Evolutionary conservation across 64 coral and sea anemone genomes (phyloP).

Genomic region (Orbicella faveolata): DNA sequence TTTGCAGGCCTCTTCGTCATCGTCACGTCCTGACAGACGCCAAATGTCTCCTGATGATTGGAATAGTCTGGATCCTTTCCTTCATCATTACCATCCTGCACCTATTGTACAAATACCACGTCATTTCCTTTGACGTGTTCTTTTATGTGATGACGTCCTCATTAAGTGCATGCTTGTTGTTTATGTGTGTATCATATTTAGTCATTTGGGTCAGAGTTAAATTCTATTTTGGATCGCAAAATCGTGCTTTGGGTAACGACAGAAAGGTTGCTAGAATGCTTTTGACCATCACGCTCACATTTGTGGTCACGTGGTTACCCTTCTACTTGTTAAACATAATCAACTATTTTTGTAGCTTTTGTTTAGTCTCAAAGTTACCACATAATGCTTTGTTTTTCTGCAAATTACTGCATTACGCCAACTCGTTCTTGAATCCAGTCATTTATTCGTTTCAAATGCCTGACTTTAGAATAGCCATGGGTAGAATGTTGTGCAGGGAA

Average conservation of each 20-base stretch:
- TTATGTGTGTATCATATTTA: constrained; percentile 51
- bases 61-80: constrained; percentile 40
- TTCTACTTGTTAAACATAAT: constrained; percentile 74
- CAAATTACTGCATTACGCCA: constrained; percentile 67
- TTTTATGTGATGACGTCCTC: constrained; percentile 64
- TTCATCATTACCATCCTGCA: constrained; percentile 49
- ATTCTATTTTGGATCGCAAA: constrained; percentile 15
- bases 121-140: constrained; percentile 40
- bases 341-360: constrained; percentile 66
- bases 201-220: constrained; percentile 62
- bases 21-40: not conserved
- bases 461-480: constrained; percentile 42
- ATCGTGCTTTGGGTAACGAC: constrained; percentile 12
- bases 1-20: constrained; percentile 48
- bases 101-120: constrained; percentile 43
- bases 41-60: constrained; percentile 18
- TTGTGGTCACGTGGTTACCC: constrained; percentile 68
- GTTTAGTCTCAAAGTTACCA: constrained; percentile 28
- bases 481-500: constrained; percentile 21
- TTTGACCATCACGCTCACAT: constrained; percentile 60
- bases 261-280: constrained; percentile 50
- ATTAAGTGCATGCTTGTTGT: constrained; percentile 37
- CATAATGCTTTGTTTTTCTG: constrained; percentile 49
- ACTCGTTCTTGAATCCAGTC: constrained; percentile 71
- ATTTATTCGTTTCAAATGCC: constrained; percentile 73